These are phyloP conservation scores for Nanorana parkeri DNA, from an alignment of 2,113 vertebrate species.

Conservation along the genomic window DNA sequence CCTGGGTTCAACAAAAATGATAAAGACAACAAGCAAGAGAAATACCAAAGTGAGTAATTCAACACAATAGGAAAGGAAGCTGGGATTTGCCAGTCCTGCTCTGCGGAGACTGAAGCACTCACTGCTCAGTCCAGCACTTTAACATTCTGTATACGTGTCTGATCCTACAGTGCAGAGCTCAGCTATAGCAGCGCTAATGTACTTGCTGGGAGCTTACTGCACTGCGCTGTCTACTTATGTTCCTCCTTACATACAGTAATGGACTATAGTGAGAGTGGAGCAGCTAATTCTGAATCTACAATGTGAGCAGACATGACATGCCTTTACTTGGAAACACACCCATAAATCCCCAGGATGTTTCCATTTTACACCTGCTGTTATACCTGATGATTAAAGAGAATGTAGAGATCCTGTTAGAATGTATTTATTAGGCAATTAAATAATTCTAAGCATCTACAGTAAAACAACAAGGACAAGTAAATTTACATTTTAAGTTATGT, in stretches of 20 bases:
- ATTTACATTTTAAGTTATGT: no score
- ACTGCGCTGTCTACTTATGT: constrained; percentile 17
- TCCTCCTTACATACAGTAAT: constrained; percentile 41
- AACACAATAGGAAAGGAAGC: no score
- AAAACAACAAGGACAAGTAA: no score
- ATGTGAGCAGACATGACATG: neutral
- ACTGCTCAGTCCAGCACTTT: constrained; percentile 14
- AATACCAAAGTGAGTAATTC: no score
- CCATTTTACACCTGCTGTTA: neutral
- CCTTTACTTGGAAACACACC: constrained; percentile 30
- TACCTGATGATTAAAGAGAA: neutral
- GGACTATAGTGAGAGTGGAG: constrained; percentile 38
- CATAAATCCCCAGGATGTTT: constrained; percentile 26
- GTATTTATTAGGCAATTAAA: no score
- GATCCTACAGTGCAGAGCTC: constrained; percentile 13
- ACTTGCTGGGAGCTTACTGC: constrained; percentile 23
- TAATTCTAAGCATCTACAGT: no score
- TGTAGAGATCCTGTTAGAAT: no score
- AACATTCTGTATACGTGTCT: constrained; percentile 13
- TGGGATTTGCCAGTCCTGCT: neutral
- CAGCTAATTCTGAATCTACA: constrained; percentile 12
- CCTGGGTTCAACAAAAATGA: no score
- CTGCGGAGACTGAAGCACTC: constrained; percentile 3
- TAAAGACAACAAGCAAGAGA: no score
- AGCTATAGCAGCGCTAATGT: constrained; percentile 29